Evolutionary conservation across 2,888 invertebrate species (phyloP).

Genomic region (Ormyrus thymus): DNA sequence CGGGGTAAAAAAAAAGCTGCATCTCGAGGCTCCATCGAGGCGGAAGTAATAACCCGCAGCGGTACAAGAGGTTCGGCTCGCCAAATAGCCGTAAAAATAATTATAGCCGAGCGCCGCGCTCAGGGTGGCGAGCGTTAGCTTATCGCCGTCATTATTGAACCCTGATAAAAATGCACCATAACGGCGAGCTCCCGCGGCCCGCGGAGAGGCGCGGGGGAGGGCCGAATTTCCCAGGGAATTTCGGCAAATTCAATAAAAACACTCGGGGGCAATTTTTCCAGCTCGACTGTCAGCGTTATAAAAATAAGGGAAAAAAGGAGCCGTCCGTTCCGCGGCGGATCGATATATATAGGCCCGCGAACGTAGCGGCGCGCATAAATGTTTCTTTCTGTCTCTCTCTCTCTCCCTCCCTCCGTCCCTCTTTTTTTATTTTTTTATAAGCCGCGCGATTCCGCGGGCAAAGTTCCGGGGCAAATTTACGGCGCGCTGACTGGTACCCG

Average conservation of each 20-base stretch:
- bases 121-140: not conserved
- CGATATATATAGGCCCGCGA: constrained; percentile 22
- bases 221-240: not conserved
- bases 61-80: not conserved
- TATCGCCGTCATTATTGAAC: constrained; percentile 24
- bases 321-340: constrained; percentile 30
- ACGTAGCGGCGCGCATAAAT: constrained; percentile 11
- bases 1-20: not conserved
- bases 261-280: constrained; percentile 13
- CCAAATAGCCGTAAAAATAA: constrained; percentile 31
- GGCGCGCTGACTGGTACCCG: constrained; percentile 25
- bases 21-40: constrained; percentile 9
- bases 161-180: constrained; percentile 6
- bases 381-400: constrained; percentile 14
- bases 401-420: not conserved
- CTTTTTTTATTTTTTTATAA: not conserved
- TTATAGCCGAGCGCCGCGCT: not conserved
- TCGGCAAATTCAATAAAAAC: not conserved
- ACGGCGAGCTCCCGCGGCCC: not conserved
- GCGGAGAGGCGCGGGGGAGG: not conserved
- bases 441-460: not conserved
- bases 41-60: constrained; percentile 27
- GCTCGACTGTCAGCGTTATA: constrained; percentile 5
- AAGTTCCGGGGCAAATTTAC: constrained; percentile 11
- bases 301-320: not conserved